These are phyloP conservation scores for Zaprionus capensis DNA, from an alignment of 1,140 invertebrate species.

Conservation along the genomic window DNA sequence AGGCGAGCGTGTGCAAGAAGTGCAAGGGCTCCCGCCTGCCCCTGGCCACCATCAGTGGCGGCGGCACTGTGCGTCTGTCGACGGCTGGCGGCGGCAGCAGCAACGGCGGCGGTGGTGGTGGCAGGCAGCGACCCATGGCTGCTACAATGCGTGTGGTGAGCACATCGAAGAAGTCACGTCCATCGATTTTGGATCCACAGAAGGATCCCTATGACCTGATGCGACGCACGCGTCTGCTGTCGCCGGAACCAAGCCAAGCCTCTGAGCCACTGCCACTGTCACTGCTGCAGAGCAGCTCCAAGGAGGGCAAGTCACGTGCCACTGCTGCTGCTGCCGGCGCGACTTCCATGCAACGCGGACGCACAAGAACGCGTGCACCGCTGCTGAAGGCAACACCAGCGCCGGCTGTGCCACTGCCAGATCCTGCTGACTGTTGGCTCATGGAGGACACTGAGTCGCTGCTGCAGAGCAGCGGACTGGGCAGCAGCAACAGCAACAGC, in stretches of 20 bases:
- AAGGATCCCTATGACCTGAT: conserved; percentile 92
- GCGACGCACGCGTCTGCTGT: conserved; percentile 89
- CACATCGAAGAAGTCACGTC: conserved; percentile 86
- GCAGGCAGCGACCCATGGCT: conserved; percentile 82
- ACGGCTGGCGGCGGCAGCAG: conserved; percentile 61
- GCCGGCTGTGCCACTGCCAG: conserved; percentile 57
- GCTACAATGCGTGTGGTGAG: conserved; percentile 87
- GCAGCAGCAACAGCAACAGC: conserved; percentile 21
- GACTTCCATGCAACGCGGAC: conserved; percentile 6
- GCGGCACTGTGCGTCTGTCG: conserved; percentile 86
- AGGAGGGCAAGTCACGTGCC: conserved; percentile 49
- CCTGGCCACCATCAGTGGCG: conserved; percentile 86
- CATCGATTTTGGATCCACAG: conserved; percentile 86
- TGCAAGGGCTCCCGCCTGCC: conserved; percentile 90
- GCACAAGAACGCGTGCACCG: not conserved
- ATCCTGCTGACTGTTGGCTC: conserved; percentile 85
- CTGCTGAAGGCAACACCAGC: conserved; percentile 11
- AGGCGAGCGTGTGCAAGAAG: conserved; percentile 90
- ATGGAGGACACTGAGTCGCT: conserved; percentile 71
- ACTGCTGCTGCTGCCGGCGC: not conserved
- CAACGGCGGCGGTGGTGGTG: conserved; percentile 58
- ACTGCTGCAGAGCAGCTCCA: conserved; percentile 16
- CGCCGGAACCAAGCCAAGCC: conserved; percentile 84
- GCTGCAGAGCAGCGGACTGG: conserved; percentile 84
- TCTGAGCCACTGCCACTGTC: conserved; percentile 5